Evolutionary conservation across 2,797 vertebrate genomes (phyloP), one percentile per base, ranked within the genome.

Genomic region (Otolemur crassicaudatus): DNA sequence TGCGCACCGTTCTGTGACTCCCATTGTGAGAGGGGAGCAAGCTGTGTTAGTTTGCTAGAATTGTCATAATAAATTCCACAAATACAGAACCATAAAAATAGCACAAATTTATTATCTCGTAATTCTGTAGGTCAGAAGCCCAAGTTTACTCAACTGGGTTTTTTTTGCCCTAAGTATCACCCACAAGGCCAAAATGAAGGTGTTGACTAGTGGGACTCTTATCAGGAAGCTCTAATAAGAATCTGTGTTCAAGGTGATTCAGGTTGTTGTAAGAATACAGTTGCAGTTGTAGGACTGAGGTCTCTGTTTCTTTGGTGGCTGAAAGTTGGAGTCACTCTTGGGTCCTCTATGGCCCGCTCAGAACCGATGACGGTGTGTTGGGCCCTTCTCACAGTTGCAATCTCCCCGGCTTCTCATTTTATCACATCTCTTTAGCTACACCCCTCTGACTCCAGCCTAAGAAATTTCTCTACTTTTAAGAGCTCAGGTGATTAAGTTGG

Each of bases 181-280:
- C 95, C 29, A 29, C 31, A 60, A 90, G 34, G 58, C 22, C 86
- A 94, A 82, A 88, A 37, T 81, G 43, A 87, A 87, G 46, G 25
- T 85, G n/a, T 70, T 92, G 22, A 37, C 46, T 81, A 65, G 5
- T 40, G 40, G 53, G 12, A 22, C 2, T 63, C 31, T 91, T 56
- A 31, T 89, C 61, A 43, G 17, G 87, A 73, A 76, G 8, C 12
- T 82, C 19, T 49, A 22, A 65, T 58, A 91, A 87, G 67, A 91
- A 72, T 91, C 16, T 3, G 6, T 63, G 29, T 79, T 3, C 7
- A 76, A 13, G 12, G 13, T 79, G 67, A 46, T 73, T 73, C 75
- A 17, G 43, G 11, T 49, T 73, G 25, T 80, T 83, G 58, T 63
- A 3, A 53, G 27, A 92, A 53, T 79, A 17, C 34, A 91, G 27